Conservation (phyloP, 1,140 invertebrate genomes). For the Drosophila baimaii region DNA sequence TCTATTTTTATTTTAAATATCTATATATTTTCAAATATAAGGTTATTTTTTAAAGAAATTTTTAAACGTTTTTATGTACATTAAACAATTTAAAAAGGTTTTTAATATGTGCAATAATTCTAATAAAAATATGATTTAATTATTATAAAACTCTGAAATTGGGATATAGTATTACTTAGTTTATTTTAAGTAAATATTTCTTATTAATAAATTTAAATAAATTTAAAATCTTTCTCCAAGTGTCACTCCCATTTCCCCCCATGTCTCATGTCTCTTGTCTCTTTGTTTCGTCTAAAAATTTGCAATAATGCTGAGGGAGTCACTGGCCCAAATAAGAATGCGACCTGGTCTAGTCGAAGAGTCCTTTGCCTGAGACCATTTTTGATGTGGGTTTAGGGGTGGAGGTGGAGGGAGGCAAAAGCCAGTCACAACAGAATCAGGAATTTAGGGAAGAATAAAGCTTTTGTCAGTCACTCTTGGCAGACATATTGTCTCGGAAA, state of each 20-base stretch:
- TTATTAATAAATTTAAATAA: no score
- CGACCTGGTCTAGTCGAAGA: conserved; percentile 34
- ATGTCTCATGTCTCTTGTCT: conserved; percentile 22
- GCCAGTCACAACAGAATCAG: conserved; percentile 34
- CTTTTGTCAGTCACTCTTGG: conserved; percentile 51
- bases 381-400: conserved; percentile 60
- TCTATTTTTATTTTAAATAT: no score
- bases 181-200: no score
- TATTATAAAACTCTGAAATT: no score
- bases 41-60: no score
- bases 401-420: neutral
- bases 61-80: no score
- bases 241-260: conserved; percentile 10
- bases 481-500: conserved; percentile 59
- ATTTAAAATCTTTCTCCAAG: conserved; percentile 7
- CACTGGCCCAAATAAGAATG: conserved; percentile 45
- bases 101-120: no score
- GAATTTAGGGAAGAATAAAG: conserved; percentile 41
- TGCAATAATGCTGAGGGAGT: conserved; percentile 63
- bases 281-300: conserved; percentile 44
- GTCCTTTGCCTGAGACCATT: neutral
- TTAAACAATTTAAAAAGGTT: no score
- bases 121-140: no score
- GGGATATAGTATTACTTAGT: no score
- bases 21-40: no score